Evolutionary conservation across 2,888 invertebrate genomes (phyloP), one percentile per base, ranked within the genome.

Genomic region (Ganaspis brasiliensis): DNA sequence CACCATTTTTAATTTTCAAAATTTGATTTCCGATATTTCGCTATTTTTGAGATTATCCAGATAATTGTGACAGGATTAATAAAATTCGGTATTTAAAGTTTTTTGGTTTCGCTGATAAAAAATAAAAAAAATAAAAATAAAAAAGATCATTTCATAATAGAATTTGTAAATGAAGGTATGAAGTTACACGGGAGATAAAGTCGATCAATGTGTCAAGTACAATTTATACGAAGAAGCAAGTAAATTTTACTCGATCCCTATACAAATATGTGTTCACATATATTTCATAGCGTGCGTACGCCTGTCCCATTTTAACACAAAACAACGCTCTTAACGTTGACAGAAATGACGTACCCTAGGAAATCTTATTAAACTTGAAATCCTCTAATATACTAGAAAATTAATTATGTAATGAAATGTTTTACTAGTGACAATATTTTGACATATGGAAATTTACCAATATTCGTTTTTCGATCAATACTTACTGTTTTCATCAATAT

Each of bases 161-260:
- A 12, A 12, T 12, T 40, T 40, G 4, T 1, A 2, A 40, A 40
- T 40, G 9, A 40, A 12, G 40, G 12, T n/a, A 10, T 12, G 40
- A 40, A 40, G 12, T 31, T 8, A 31, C 59, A 59, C 9, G 40
- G 2, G 59, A 31, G 19, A 72, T 52, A n/a, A 49, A 12, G 59
- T 55, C 37, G 49, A 73, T 37, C 14, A 57, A 56, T 26, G 49
- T 4, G 16, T 71, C 71, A 71, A n/a, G 31, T n/a, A 52, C 52
- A 35, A 71, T 52, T 19, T 12, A 52, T 6, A 52, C n/a, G 31
- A n/a, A 6, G n/a, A 21, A 63, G 21, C 16, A 40, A 5, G 37
- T 21, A 24, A 55, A 55, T 55, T 55, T 21, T 55, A 12, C 10
- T 55, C 55, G 4, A 55, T 55, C 14, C 45, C 10, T 45, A n/a